A percentile compares a stretch with the other conserved stretches of the same genome.
Evolutionary conservation across 2,797 vertebrate genomes (phyloP).

Genomic region (Pangasius djambal): DNA sequence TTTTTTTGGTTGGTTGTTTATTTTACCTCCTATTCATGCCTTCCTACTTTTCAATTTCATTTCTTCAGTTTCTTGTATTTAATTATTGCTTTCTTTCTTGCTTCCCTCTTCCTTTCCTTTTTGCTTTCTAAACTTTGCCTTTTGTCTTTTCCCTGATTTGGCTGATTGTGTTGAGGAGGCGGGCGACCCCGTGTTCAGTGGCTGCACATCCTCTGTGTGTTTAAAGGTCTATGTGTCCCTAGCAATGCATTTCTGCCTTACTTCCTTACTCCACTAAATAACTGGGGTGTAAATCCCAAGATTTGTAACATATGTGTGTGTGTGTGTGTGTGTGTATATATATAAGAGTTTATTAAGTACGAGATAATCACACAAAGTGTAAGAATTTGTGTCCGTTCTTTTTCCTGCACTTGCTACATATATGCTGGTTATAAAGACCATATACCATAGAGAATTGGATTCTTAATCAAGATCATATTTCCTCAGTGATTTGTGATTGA

Average conservation of each 20-base stretch:
- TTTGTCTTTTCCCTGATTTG: conserved; percentile 15
- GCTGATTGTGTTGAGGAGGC: conserved; percentile 3
- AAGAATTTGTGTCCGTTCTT: conserved; percentile 20
- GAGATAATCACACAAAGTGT: conserved; percentile 39
- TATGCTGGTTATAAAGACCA: conserved; percentile 13
- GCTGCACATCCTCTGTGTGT: conserved; percentile 10
- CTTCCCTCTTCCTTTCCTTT: background rate
- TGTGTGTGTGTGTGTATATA: conserved; percentile 11
- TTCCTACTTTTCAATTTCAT: background rate
- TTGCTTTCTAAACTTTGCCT: background rate
- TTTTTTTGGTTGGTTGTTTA: background rate
- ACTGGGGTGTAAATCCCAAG: conserved; percentile 17
- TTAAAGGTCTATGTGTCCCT: conserved; percentile 40
- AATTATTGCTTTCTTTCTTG: background rate
- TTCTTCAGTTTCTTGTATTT: background rate
- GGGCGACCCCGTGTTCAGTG: background rate
- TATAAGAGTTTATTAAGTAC: conserved; percentile 33
- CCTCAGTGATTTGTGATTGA: conserved; percentile 34
- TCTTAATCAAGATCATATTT: conserved; percentile 14
- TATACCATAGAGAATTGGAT: conserved; percentile 16
- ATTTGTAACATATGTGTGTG: conserved; percentile 36
- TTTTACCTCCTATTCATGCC: background rate
- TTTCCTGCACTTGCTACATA: conserved; percentile 29
- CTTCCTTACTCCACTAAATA: conserved; percentile 17
- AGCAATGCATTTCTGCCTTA: conserved; percentile 50